Evolutionary conservation across 2,797 vertebrate genomes (phyloP).

Genomic region (Poliocrania exsul): DNA sequence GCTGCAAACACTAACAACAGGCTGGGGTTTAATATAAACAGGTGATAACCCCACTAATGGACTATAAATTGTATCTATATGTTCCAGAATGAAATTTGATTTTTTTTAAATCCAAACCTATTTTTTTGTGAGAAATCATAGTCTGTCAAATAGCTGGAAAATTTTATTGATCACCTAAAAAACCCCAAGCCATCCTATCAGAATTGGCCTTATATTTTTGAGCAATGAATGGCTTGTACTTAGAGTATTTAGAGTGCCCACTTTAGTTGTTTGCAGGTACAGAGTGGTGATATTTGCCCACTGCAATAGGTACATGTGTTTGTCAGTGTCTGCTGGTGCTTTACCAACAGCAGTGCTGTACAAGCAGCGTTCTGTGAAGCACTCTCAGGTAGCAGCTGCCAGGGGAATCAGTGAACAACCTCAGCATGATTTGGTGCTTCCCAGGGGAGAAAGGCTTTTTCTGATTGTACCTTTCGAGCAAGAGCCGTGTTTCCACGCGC

Average conservation of each 20-base stretch:
- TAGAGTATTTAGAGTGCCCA: too few relatives aligned
- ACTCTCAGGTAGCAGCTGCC: not conserved
- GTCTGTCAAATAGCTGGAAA: not conserved
- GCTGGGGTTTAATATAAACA: not conserved
- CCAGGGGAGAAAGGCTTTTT: constrained; percentile 10
- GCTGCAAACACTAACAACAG: not conserved
- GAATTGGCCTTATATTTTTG: not conserved
- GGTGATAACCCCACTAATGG: not conserved
- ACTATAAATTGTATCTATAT: not conserved
- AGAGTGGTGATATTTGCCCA: not conserved
- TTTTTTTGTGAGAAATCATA: not conserved
- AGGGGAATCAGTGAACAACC: not conserved
- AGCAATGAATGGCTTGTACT: not conserved
- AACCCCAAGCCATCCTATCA: not conserved
- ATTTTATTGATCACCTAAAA: not conserved
- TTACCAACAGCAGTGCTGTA: not conserved
- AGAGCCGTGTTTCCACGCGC: not conserved
- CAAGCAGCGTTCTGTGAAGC: not conserved
- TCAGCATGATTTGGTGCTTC: not conserved
- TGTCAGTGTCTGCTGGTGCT: not conserved
- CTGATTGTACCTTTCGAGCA: not conserved
- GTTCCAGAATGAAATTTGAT: not conserved
- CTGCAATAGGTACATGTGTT: rapidly evolving
- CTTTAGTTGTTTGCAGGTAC: not conserved
- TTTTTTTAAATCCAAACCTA: not conserved